Conservation (phyloP, 1,140 invertebrate species). For the Tetramorium parvispinum region DNA sequence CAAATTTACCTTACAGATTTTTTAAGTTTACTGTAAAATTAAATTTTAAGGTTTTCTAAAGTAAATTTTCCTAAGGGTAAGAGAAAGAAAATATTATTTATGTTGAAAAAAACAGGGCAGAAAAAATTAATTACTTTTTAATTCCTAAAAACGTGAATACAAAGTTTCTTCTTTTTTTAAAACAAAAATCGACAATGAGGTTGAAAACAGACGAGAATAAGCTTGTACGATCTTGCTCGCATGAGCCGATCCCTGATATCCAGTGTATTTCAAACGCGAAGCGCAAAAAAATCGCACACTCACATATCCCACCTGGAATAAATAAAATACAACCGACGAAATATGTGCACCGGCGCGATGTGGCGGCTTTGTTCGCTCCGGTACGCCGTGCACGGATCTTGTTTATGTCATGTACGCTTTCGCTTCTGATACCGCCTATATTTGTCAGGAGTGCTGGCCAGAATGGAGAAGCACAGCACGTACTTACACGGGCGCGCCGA, state of each 20-base stretch:
- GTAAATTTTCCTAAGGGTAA: no score
- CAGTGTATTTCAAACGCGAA: constrained; percentile 16
- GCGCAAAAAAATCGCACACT: neutral
- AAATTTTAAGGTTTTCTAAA: no score
- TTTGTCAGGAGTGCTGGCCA: constrained; percentile 67
- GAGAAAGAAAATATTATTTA: neutral
- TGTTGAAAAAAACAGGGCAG: neutral
- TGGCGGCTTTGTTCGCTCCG: constrained; percentile 41
- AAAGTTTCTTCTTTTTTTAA: neutral
- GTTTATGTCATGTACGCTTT: constrained; percentile 75
- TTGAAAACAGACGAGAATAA: neutral
- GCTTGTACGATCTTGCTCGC: neutral
- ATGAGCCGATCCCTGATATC: neutral
- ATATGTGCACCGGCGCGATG: neutral
- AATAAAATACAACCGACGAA: constrained; percentile 58
- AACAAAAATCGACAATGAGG: neutral
- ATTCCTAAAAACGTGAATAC: neutral
- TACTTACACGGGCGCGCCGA: constrained; percentile 53
- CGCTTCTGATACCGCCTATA: constrained; percentile 73
- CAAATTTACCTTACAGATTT: no score
- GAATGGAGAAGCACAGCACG: constrained; percentile 67
- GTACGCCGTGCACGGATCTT: constrained; percentile 72
- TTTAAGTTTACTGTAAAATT: no score
- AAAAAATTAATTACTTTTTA: neutral
- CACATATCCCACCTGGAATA: constrained; percentile 5